A percentile compares a stretch with the other conserved stretches of the same genome.
These are phyloP conservation scores for Megathymus violae DNA, from an alignment of 1,140 invertebrate species.

Conservation along the genomic window DNA sequence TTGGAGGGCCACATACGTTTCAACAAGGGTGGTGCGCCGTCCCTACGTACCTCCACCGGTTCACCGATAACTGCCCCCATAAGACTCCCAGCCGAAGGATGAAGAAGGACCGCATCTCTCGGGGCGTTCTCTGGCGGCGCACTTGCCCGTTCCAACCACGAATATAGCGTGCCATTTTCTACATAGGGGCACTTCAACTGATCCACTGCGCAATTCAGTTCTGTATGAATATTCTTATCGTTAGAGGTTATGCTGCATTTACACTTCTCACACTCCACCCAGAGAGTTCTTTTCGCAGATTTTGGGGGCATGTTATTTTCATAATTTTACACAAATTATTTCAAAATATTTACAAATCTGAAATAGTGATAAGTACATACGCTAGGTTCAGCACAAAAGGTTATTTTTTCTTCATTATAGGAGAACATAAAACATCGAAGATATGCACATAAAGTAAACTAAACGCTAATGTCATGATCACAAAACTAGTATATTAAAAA, in stretches of 20 bases:
- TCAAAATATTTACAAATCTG: neutral
- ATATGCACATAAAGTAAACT: neutral
- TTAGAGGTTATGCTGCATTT: slow-evolving; percentile 68
- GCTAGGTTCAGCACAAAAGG: too few species aligned
- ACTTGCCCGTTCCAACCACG: slow-evolving; percentile 67
- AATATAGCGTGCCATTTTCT: slow-evolving; percentile 53
- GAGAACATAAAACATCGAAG: neutral
- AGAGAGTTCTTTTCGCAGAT: slow-evolving; percentile 69
- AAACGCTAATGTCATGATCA: neutral
- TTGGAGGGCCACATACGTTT: slow-evolving; percentile 78
- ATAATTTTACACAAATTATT: neutral
- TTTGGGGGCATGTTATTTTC: slow-evolving; percentile 66
- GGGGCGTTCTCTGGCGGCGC: slow-evolving; percentile 60
- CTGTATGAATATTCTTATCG: slow-evolving; percentile 68
- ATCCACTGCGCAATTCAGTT: slow-evolving; percentile 68
- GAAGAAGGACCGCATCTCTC: slow-evolving; percentile 61
- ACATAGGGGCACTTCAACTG: slow-evolving; percentile 76
- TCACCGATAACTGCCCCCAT: slow-evolving; percentile 71
- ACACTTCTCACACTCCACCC: slow-evolving; percentile 74
- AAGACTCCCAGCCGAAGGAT: slow-evolving; percentile 64
- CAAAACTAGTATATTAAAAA: too few species aligned
- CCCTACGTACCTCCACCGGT: slow-evolving; percentile 58
- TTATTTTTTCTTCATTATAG: too few species aligned
- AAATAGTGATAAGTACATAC: neutral
- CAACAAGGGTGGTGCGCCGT: slow-evolving; percentile 63